Base-by-base conservation (phyloP, 1,140 invertebrate species). In the Oscheius sp. region DNA sequence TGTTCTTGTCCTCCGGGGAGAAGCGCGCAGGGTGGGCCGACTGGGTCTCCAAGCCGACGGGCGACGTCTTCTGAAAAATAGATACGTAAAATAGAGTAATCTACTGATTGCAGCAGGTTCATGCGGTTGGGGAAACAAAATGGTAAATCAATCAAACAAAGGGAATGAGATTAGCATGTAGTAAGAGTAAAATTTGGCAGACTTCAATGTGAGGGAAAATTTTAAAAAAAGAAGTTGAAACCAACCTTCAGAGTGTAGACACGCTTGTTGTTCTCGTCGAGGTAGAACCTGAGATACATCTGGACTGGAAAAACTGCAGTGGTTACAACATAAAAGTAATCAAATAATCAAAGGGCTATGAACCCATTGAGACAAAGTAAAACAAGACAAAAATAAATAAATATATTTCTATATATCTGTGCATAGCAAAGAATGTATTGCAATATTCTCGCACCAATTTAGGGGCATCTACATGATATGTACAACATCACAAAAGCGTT, bases 1-100 rank as follows among this genome's bases (percentile, higher is more conserved):
- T 97, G 84, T 92, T 95, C 85, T 94, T 93, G 82, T 97, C 94
- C 86, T 96, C 93, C 0, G 94, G 94, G 18, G 94, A 95, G 85
- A 97, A 97, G 72, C 93, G 89, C 72, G 94, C 94, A 84, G 93
- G 93, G 89, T 95, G 93, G 36, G 93, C 93, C 18, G 92, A 93
- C 36, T 91, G 78, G 3, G 93, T 94, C 2, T 91, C 91, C 52
- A 89, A 90, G 64, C 91, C 91, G 78, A 87, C 80, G 18, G 90
- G 90, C 85, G 91, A 90, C 28, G 89, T 85, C 84, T 91, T 91
- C 90, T 92, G 84, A 49, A 89, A 88, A 77, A 52, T 31, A 42
- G 18, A 64, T 13, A 0, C 20, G 46, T 28, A 55, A 20, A 52
- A 34, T n/a, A 67, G 15, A 42, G 58, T 7, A 32, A 63, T 1